Conservation (phyloP, 1,140 invertebrate species). For the Drosophila sechellia region DNA sequence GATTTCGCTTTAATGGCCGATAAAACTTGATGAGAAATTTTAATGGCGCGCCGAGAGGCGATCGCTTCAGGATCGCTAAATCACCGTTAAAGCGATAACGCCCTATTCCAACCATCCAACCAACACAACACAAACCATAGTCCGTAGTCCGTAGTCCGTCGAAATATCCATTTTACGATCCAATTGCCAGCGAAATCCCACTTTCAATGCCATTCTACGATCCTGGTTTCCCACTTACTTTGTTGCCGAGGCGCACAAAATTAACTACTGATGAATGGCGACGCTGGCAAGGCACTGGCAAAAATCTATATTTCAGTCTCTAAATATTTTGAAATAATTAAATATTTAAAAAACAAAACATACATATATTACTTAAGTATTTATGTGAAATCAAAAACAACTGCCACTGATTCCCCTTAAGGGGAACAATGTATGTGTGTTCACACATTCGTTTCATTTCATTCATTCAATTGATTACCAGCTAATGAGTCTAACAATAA, state of each 20-base stretch:
- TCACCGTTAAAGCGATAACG: slow-evolving; percentile 79
- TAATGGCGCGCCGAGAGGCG: slow-evolving; percentile 52
- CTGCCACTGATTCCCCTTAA: too few species aligned
- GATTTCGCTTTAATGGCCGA: slow-evolving; percentile 80
- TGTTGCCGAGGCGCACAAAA: slow-evolving; percentile 79
- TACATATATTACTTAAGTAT: too few species aligned
- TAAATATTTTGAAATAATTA: not conserved
- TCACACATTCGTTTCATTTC: too few species aligned
- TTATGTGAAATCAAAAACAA: too few species aligned
- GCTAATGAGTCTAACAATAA: too few species aligned
- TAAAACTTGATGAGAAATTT: slow-evolving; percentile 84
- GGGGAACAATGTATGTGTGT: too few species aligned
- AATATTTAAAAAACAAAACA: not conserved
- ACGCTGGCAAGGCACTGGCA: not conserved
- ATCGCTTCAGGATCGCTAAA: slow-evolving; percentile 60
- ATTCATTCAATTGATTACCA: too few species aligned
- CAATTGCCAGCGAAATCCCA: slow-evolving; percentile 72
- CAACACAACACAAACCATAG: slow-evolving; percentile 34
- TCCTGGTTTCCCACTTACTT: slow-evolving; percentile 48
- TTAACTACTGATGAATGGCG: slow-evolving; percentile 82
- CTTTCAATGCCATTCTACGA: slow-evolving; percentile 14
- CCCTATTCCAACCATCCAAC: slow-evolving; percentile 39
- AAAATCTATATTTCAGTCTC: not conserved
- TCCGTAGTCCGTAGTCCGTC: slow-evolving; percentile 15
- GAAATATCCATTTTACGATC: slow-evolving; percentile 73